Conservation (phyloP, 2,113 vertebrate species). For the Hyaena hyaena region DNA sequence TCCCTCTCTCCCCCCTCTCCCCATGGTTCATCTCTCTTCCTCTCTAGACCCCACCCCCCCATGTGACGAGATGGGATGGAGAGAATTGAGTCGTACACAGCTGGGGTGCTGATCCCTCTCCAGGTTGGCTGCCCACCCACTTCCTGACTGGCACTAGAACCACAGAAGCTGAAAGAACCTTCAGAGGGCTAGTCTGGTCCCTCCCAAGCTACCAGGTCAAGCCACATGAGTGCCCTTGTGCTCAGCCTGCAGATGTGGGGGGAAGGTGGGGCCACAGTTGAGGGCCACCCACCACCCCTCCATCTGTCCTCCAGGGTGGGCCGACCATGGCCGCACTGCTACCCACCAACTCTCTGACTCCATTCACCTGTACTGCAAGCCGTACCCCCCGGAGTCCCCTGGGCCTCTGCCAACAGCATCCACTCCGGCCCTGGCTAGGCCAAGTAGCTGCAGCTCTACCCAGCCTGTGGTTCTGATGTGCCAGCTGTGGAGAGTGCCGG, state of each 20-base stretch:
- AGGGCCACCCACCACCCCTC: background rate
- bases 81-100: background rate
- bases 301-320: background rate
- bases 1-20: too few species aligned
- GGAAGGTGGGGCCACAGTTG: too few species aligned
- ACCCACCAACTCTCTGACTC: background rate
- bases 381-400: accelerated
- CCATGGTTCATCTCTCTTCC: background rate
- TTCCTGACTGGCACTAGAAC: background rate
- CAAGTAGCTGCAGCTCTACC: constrained; percentile 86
- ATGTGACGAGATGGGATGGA: background rate
- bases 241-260: background rate
- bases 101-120: background rate
- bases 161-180: background rate
- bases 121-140: background rate
- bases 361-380: background rate
- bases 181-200: background rate
- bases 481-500: constrained; percentile 84
- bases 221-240: background rate
- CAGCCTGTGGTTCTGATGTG: constrained; percentile 81
- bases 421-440: constrained; percentile 83
- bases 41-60: background rate
- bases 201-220: background rate
- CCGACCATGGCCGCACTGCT: background rate
- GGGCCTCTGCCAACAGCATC: constrained; percentile 73